Percentiles rank a stretch among this genome's conserved stretches.
phyloP scores from a whole-genome alignment of 2,113 vertebrate species.

The Halichoerus grypus region DNA sequence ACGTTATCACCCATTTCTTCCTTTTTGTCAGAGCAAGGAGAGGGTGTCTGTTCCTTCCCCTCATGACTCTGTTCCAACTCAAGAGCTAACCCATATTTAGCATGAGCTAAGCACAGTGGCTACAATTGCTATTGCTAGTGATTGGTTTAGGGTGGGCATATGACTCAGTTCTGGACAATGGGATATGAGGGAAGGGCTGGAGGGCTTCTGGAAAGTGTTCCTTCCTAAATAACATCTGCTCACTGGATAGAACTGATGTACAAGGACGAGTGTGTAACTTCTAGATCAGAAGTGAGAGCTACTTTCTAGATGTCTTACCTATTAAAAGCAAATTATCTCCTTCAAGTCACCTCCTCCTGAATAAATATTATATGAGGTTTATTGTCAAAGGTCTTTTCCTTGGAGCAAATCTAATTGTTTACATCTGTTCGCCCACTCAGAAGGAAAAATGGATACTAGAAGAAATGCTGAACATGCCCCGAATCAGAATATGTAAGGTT shows the following conservation, averaged over 20 bases:
- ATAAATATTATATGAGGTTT: not conserved
- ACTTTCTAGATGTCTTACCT: not conserved
- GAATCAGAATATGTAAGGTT: not conserved
- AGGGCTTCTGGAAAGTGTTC: conserved; percentile 21
- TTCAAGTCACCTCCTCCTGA: conserved; percentile 12
- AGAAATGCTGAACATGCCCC: conserved; percentile 19
- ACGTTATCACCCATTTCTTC: not conserved
- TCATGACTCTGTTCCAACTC: not conserved
- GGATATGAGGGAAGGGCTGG: not conserved
- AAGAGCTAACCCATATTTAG: not conserved
- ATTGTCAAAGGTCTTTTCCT: not conserved
- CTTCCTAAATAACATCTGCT: not conserved
- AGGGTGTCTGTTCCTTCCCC: not conserved
- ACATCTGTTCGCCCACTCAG: not conserved
- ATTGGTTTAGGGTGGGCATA: not conserved
- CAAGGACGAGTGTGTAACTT: not conserved
- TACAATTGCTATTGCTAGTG: not conserved
- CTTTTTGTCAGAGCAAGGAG: not conserved
- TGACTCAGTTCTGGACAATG: not conserved
- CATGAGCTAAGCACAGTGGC: not conserved
- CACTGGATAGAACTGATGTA: not conserved
- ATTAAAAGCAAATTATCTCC: not conserved
- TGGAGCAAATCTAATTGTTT: not conserved
- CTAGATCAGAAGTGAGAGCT: not conserved
- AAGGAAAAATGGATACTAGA: not conserved